Conservation (phyloP, 2,113 vertebrate genomes). For the Oryzias melastigma region DNA sequence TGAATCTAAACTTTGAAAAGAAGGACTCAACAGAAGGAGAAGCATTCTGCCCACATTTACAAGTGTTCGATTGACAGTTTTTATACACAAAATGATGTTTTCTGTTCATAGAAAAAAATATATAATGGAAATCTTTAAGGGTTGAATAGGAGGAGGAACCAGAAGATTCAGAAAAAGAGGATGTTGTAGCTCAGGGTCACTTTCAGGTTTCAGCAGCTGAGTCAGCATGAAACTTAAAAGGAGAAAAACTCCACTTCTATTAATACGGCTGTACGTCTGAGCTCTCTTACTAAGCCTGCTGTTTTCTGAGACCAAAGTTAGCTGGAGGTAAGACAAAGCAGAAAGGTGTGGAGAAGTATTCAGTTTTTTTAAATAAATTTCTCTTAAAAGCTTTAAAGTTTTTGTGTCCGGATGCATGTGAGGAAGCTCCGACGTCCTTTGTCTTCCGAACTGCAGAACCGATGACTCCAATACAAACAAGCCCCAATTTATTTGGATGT, state of each 20-base stretch:
- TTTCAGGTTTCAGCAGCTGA: constrained; percentile 18
- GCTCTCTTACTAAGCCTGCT: constrained; percentile 57
- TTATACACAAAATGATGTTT: constrained; percentile 42
- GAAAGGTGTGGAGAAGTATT: constrained; percentile 19
- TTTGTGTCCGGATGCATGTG: constrained; percentile 20
- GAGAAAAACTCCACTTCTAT: constrained; percentile 43
- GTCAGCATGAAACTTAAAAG: constrained; percentile 17
- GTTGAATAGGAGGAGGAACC: not conserved
- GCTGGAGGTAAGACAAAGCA: constrained; percentile 9
- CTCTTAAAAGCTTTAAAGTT: constrained; percentile 13
- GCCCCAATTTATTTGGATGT: too few relatives aligned
- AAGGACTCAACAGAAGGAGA: not conserved
- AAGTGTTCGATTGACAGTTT: constrained; percentile 8
- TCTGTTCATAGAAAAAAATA: constrained; percentile 8
- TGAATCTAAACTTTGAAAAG: constrained; percentile 16
- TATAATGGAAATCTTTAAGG: not conserved
- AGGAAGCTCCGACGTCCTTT: constrained; percentile 51
- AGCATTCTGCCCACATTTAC: constrained; percentile 34
- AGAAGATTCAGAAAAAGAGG: not conserved
- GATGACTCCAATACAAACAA: too few relatives aligned
- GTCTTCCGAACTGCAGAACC: constrained; percentile 79
- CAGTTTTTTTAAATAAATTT: constrained; percentile 27
- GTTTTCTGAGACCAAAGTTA: constrained; percentile 72
- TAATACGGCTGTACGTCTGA: constrained; percentile 11
- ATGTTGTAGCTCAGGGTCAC: constrained; percentile 42